A percentile compares a stretch with the other conserved stretches of the same genome.
Conservation (phyloP, 2,888 invertebrate genomes). For the Trissolcus brochymenae region DNA sequence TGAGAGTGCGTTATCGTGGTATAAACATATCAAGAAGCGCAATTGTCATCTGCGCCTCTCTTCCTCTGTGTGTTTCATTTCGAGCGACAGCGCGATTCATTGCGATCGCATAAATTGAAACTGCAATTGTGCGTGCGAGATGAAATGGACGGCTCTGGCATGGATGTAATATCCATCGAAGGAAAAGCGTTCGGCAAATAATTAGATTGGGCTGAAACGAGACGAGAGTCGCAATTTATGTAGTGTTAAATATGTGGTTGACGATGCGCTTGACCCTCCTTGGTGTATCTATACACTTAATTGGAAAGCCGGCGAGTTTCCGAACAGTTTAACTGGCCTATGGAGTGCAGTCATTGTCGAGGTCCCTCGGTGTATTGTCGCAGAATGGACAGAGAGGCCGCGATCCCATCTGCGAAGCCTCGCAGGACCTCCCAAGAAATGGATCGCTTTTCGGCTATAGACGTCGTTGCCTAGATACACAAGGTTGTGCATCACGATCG, state of each 20-base stretch:
- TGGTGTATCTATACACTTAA: conserved; percentile 73
- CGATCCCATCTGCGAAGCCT: conserved; percentile 58
- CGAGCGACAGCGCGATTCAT: conserved; percentile 10
- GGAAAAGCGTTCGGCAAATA: conserved; percentile 65
- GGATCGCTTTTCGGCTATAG: conserved; percentile 56
- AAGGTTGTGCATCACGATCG: conserved; percentile 7
- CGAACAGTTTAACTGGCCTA: conserved; percentile 76
- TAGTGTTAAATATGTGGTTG: conserved; percentile 76
- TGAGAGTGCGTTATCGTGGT: conserved; percentile 32
- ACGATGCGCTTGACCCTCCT: conserved; percentile 67
- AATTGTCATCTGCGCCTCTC: neutral
- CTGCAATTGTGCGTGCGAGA: conserved; percentile 13
- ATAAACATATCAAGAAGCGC: conserved; percentile 25
- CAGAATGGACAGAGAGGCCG: conserved; percentile 59
- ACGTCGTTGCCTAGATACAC: conserved; percentile 42
- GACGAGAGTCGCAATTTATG: conserved; percentile 72
- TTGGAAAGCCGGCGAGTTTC: conserved; percentile 76
- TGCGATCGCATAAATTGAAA: conserved; percentile 26
- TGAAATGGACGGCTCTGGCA: neutral
- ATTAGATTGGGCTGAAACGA: conserved; percentile 71
- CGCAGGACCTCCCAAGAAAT: conserved; percentile 58
- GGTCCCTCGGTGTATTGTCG: conserved; percentile 64
- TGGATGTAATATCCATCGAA: conserved; percentile 3
- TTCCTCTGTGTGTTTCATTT: neutral
- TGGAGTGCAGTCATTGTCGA: conserved; percentile 68